phyloP scores from a whole-genome alignment of 1,140 invertebrate species.

The Rhagoletis pomonella region DNA sequence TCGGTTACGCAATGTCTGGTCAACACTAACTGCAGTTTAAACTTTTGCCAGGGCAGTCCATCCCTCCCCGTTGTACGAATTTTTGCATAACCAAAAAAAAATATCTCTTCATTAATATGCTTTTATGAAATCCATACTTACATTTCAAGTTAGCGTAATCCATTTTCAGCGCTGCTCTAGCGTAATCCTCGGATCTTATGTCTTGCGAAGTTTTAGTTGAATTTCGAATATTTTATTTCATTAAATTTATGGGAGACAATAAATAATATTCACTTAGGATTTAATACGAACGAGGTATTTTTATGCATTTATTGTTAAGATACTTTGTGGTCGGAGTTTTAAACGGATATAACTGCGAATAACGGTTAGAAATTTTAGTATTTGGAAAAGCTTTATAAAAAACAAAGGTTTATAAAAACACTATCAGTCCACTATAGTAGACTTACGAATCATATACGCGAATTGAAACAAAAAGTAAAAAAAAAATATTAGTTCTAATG shows the following conservation, averaged over 20 bases:
- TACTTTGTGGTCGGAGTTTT: not conserved
- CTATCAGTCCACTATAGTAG: too few relatives aligned
- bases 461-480: not conserved
- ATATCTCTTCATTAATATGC: too few relatives aligned
- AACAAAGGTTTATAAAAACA: not conserved
- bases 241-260: conserved; percentile 13
- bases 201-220: not conserved
- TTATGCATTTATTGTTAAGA: conserved; percentile 17
- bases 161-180: not conserved
- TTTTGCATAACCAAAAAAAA: too few relatives aligned
- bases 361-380: not conserved
- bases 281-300: conserved; percentile 40
- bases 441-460: not conserved
- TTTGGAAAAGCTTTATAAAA: not conserved
- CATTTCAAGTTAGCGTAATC: not conserved
- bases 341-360: not conserved
- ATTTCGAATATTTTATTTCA: not conserved
- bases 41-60: too few relatives aligned
- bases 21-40: too few relatives aligned
- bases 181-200: not conserved
- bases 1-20: too few relatives aligned
- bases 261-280: conserved; percentile 28
- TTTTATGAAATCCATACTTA: not conserved
- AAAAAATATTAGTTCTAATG: not conserved
- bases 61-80: too few relatives aligned